Base-by-base conservation (phyloP, 2,113 vertebrate genomes). In the Salvelinus sp. region DNA sequence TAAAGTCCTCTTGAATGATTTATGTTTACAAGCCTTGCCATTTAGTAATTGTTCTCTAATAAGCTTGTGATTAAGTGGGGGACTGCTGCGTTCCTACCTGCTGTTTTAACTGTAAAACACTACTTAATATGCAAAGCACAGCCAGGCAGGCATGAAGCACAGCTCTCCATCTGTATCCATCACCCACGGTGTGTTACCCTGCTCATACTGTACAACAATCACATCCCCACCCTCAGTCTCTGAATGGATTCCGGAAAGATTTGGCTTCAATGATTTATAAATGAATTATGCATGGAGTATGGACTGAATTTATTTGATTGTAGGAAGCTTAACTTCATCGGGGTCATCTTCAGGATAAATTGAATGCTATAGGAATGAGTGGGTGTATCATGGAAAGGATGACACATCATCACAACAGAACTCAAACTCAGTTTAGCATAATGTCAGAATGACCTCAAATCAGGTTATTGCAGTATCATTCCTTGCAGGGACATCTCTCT, bases 31-130 rank as follows among this genome's bases (percentile, higher is more conserved):
- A 90, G 86, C 81, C 79, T 87, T 90, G 86, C 87, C 90, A 89
- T 92, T 91, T 90, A 89, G 87, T 91, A 91, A 92, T 92, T 92
- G 88, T 90, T 82, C 86, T 77, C 83, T 92, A 92, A 92, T 91
- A 88, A 90, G 83, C 82, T 76, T 79, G 83, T 90, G 84, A 90
- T 90, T 89, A 92, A 92, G 90, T 89, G 79, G 79, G 76, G 79
- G 72, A 82, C 83, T 38, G 73, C 88, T 88, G 85, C 79, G 82
- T 82, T 80, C 70, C 67, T 82, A 84, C 91, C 86, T 86, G 88
- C 90, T 89, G 89, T 80, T 90, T 92, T 83, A 86, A 86, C 90
- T 85, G 76, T 88, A 88, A 89, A 89, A 74, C 78, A 84, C 78
- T 76, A 78, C 79, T 91, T 91, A 90, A 89, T 88, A 92, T 92